A percentile compares a stretch with the other conserved stretches of the same genome.
These are phyloP conservation scores for Australoheros facetus DNA, from an alignment of 2,797 vertebrate genomes.

Conservation along the genomic window DNA sequence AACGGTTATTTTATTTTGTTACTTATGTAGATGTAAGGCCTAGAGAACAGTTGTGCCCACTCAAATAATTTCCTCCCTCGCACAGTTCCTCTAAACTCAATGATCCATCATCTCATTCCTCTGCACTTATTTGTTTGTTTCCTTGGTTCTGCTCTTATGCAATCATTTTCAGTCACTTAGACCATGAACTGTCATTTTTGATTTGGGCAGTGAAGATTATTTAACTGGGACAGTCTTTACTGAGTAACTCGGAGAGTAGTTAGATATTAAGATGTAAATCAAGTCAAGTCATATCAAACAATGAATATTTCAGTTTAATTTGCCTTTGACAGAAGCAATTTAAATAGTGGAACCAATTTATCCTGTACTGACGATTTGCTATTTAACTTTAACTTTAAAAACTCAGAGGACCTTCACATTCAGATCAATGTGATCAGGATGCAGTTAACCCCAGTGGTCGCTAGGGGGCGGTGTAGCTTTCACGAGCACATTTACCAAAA, in stretches of 20 bases:
- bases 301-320: background rate
- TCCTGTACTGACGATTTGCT: background rate
- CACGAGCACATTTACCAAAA: accelerated
- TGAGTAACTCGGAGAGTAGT: background rate
- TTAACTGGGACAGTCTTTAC: background rate
- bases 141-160: background rate
- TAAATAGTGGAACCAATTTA: background rate
- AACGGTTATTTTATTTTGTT: background rate
- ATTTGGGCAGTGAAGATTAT: background rate
- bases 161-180: background rate
- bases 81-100: background rate
- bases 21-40: slow-evolving; percentile 2
- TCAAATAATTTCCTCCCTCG: background rate
- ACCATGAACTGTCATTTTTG: background rate
- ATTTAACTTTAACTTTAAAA: background rate
- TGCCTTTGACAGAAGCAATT: background rate
- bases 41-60: background rate
- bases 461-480: slow-evolving; percentile 60
- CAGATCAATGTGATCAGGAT: background rate
- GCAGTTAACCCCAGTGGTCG: background rate
- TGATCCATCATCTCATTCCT: background rate
- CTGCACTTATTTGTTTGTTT: background rate
- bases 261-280: background rate
- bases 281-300: background rate
- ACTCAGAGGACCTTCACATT: background rate